Evolutionary conservation across 2,797 vertebrate species (phyloP).

Genomic region (Momotus momota): DNA sequence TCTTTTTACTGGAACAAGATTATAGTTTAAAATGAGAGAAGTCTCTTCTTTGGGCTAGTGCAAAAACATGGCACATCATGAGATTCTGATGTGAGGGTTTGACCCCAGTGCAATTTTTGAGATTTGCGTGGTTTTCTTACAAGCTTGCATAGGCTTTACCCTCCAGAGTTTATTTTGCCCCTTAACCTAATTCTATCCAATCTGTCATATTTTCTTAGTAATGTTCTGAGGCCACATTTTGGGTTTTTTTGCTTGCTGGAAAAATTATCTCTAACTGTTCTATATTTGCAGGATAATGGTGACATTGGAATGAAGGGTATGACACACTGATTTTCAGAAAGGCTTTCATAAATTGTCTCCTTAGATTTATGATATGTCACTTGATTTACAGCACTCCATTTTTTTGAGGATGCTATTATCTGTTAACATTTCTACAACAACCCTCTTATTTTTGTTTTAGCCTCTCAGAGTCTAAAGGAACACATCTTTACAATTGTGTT

Average conservation of each 20-base stretch:
- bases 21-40: neutral
- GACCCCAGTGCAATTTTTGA: neutral
- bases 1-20: neutral
- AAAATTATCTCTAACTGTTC: slow-evolving; percentile 29
- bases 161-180: slow-evolving; percentile 12
- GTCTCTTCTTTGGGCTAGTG: neutral
- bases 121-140: neutral
- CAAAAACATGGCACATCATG: neutral
- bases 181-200: slow-evolving; percentile 45
- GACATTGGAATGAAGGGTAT: slow-evolving; percentile 45
- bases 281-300: slow-evolving; percentile 41
- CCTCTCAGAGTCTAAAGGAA: neutral
- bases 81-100: neutral
- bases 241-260: neutral
- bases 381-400: slow-evolving; percentile 6
- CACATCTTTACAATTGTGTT: neutral
- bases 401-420: neutral
- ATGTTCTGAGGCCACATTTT: neutral
- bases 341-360: slow-evolving; percentile 27
- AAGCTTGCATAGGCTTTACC: neutral
- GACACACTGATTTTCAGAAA: slow-evolving; percentile 39
- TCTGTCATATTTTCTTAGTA: slow-evolving; percentile 44
- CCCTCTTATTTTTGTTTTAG: neutral
- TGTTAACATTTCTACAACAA: neutral
- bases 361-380: slow-evolving; percentile 31